Evolutionary conservation across 2,888 invertebrate genomes (phyloP).

Genomic region (Ichneumoninae sp.): DNA sequence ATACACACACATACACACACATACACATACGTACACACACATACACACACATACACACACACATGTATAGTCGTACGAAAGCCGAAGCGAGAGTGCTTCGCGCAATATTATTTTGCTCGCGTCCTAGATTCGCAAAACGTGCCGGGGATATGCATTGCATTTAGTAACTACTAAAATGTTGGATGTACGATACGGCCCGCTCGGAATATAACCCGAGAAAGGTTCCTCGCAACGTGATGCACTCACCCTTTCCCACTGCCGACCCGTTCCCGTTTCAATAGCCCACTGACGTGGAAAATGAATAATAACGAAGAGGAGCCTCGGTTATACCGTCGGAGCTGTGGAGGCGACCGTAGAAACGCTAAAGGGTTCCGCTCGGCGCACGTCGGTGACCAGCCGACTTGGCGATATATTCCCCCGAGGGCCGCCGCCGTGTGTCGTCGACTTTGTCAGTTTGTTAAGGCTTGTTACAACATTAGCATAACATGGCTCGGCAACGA

Average conservation of each 20-base stretch:
- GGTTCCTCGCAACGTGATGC: slow-evolving; percentile 34
- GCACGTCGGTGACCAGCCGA: slow-evolving; percentile 23
- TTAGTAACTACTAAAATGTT: slow-evolving; percentile 27
- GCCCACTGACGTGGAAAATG: slow-evolving; percentile 25
- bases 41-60: too few species aligned
- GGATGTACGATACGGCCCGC: slow-evolving; percentile 17
- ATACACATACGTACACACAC: too few species aligned
- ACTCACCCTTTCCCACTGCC: not conserved
- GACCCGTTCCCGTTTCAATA: slow-evolving; percentile 13
- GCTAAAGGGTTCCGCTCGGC: slow-evolving; percentile 17
- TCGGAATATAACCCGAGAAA: slow-evolving; percentile 1
- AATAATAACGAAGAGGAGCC: slow-evolving; percentile 43
- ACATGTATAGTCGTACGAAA: not conserved
- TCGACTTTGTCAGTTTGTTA: slow-evolving; percentile 63
- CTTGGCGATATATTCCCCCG: slow-evolving; percentile 38
- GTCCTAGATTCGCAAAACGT: slow-evolving; percentile 45
- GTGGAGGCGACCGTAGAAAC: slow-evolving; percentile 19
- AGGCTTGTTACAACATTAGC: slow-evolving; percentile 72
- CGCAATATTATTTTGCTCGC: slow-evolving; percentile 61
- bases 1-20: too few species aligned
- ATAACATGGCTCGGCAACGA: slow-evolving; percentile 72
- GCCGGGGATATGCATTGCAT: slow-evolving; percentile 42
- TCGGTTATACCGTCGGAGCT: not conserved
- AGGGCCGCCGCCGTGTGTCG: slow-evolving; percentile 43
- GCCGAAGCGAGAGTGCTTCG: slow-evolving; percentile 56